These are phyloP conservation scores for Thalassophryne amazonica DNA, from an alignment of 2,797 vertebrate species.

Conservation along the genomic window DNA sequence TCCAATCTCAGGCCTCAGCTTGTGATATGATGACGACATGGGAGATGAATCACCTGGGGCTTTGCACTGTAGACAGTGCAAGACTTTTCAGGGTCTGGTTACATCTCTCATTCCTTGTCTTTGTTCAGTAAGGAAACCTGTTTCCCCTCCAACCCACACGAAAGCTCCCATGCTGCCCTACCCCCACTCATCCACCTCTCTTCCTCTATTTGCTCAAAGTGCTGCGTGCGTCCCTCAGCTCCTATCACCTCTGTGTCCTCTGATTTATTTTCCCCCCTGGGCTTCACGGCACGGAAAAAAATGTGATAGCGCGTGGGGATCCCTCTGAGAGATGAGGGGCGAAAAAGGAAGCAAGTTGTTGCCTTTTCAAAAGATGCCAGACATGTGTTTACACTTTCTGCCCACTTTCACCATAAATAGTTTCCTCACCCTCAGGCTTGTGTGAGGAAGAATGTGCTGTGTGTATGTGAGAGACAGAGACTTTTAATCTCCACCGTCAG, in stretches of 20 bases:
- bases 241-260: constrained; percentile 28
- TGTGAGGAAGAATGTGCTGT: constrained; percentile 21
- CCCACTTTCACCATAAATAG: constrained; percentile 68
- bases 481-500: no score
- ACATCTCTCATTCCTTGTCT: constrained; percentile 13
- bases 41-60: constrained; percentile 18
- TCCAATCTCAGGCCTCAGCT: neutral
- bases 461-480: neutral
- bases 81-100: constrained; percentile 14
- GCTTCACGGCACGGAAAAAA: constrained; percentile 32
- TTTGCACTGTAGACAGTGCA: neutral
- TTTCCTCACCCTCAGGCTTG: constrained; percentile 54
- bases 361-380: constrained; percentile 66
- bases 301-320: constrained; percentile 43
- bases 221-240: constrained; percentile 36
- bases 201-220: constrained; percentile 28
- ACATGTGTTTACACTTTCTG: constrained; percentile 76
- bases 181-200: constrained; percentile 1
- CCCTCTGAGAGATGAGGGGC: constrained; percentile 36
- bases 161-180: neutral
- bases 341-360: constrained; percentile 45
- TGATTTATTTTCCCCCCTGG: constrained; percentile 54
- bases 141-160: constrained; percentile 5
- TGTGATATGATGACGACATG: neutral
- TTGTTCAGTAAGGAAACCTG: constrained; percentile 2